A percentile compares a stretch with the other conserved stretches of the same genome.
Evolutionary conservation across 2,113 vertebrate genomes (phyloP).

Genomic region (Isurus oxyrinchus): DNA sequence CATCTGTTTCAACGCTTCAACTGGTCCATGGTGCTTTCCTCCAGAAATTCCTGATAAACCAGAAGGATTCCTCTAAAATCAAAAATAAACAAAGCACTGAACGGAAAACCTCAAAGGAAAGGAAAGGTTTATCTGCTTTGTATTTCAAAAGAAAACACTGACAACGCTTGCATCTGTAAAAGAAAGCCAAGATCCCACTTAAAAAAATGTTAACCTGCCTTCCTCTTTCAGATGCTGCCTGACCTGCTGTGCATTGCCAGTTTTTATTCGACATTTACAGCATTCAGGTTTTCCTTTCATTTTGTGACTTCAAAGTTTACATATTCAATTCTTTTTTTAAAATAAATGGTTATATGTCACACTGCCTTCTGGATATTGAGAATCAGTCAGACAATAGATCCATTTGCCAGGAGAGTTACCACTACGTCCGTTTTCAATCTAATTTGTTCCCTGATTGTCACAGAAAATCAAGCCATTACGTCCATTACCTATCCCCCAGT

Average conservation of each 20-base stretch:
- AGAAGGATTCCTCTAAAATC: slow-evolving; percentile 39
- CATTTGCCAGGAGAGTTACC: not conserved
- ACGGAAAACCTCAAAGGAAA: not conserved
- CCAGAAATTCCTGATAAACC: slow-evolving; percentile 45
- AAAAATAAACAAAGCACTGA: not conserved
- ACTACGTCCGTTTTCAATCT: not conserved
- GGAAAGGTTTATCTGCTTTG: not conserved
- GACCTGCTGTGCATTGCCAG: not conserved
- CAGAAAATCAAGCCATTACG: not conserved
- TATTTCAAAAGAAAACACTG: not conserved
- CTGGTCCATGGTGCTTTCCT: slow-evolving; percentile 62
- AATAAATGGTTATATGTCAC: not conserved
- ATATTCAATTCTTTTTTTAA: not conserved
- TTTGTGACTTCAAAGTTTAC: not conserved
- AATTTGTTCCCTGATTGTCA: not conserved
- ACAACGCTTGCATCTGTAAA: not conserved
- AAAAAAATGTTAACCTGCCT: not conserved
- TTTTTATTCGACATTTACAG: not conserved
- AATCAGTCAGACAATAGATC: not conserved
- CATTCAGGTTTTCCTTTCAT: not conserved
- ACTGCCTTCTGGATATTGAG: not conserved
- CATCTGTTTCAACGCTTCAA: slow-evolving; percentile 69
- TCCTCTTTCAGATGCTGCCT: not conserved
- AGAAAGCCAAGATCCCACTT: not conserved
- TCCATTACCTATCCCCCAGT: not conserved